Percentiles rank a stretch among this genome's conserved stretches.
phyloP scores from a whole-genome alignment of 2,113 vertebrate genomes.

The Ahaetulla prasina region DNA sequence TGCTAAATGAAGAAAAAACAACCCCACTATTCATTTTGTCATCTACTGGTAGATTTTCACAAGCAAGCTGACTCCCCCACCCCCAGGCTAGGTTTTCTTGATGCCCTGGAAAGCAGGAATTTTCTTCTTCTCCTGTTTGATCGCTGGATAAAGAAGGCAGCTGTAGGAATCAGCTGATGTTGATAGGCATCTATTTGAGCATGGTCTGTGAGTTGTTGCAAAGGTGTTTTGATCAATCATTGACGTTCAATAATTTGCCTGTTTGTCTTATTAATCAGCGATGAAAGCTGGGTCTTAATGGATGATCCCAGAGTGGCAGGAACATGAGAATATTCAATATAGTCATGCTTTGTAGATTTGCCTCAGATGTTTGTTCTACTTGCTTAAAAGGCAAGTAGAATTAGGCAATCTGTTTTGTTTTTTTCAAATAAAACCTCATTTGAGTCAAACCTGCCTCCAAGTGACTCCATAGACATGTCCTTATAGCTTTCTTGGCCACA shows the following conservation, averaged over 20 bases:
- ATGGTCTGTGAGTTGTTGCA: not conserved
- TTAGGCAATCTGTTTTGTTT: fast-evolving
- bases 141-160: not conserved
- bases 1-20: not conserved
- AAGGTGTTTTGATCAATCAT: not conserved
- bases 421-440: not conserved
- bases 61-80: not conserved
- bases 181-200: not conserved
- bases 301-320: not conserved
- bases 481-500: not conserved
- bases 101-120: fast-evolving
- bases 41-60: not conserved
- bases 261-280: not conserved
- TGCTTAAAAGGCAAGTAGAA: not conserved
- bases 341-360: not conserved
- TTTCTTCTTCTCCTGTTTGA: not conserved
- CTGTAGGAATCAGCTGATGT: not conserved
- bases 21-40: not conserved
- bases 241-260: not conserved
- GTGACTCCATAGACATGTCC: not conserved
- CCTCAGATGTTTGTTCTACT: not conserved
- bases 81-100: not conserved
- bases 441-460: not conserved
- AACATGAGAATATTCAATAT: not conserved
- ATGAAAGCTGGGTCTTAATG: not conserved